Evolutionary conservation across 1,140 invertebrate species (phyloP), one percentile per base, ranked within the genome.

Genomic region (Drosophila ironensis): DNA sequence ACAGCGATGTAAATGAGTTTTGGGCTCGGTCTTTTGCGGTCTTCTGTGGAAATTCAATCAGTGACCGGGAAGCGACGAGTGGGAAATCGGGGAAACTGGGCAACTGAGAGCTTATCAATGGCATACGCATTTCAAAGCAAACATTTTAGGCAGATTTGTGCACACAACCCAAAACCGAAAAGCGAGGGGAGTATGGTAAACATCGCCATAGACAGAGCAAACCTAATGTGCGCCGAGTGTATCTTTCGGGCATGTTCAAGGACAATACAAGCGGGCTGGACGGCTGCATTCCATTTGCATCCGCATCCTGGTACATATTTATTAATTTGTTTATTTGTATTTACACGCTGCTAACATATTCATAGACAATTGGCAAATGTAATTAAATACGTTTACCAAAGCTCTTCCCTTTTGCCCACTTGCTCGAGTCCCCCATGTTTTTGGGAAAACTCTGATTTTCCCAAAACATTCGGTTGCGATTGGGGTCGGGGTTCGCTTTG

Each of bases 351-450:
- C 81, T 80, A 86, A 86, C 80, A 86, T 86, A 86, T 86, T 86
- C 80, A 86, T 86, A 86, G 80, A 86, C 80, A 86, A 86, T 86
- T 86, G 80, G 66, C 72, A 86, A 86, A 86, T 86, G 80, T 86
- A 86, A 86, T 86, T 86, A 86, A 86, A 86, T 86, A 86, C 80
- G 71, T 78, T 80, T 86, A 75, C 80, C 72, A 86, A 86, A 68
- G 80, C 57, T 41, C 41, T 59, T 50, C 12, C 17, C 37, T 48
- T 72, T 54, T 46, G 20, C n/a, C n/a, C n/a, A n/a, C n/a, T n/a
- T n/a, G n/a, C n/a, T n/a, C n/a, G n/a, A n/a, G n/a, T n/a, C n/a
- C n/a, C n/a, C n/a, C n/a, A n/a, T n/a, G 37, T 54, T 30, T 42
- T 46, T 14, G 60, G 50, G n/a, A n/a, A n/a, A n/a, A n/a, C n/a